Conservation (phyloP, 2,888 invertebrate genomes). For the Spatulosminthurus flaviceps region DNA sequence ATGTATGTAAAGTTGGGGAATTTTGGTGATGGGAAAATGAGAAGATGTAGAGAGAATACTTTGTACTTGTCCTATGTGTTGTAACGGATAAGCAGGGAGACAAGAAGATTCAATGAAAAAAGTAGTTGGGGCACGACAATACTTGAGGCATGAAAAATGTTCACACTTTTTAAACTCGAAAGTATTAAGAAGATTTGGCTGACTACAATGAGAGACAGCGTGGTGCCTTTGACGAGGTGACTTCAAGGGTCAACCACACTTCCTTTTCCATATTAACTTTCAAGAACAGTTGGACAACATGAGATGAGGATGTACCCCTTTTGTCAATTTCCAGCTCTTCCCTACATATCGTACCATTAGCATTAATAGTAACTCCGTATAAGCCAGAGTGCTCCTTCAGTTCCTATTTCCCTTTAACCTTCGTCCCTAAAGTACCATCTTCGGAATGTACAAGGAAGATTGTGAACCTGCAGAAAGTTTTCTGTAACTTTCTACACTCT, state of each 20-base stretch:
- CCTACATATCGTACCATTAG: too few species aligned
- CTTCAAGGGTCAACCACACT: constrained; percentile 59
- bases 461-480: constrained; percentile 24
- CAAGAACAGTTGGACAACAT: constrained; percentile 44
- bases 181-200: constrained; percentile 34
- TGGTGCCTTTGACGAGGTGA: constrained; percentile 60
- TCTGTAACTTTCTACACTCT: constrained; percentile 36
- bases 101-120: constrained; percentile 9
- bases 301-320: constrained; percentile 36
- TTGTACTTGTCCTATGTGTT: neutral
- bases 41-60: constrained; percentile 15
- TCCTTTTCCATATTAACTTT: constrained; percentile 53
- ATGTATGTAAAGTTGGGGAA: neutral
- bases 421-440: too few species aligned
- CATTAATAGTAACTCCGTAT: too few species aligned
- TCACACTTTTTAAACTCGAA: constrained; percentile 39
- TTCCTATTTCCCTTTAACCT: too few species aligned
- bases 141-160: constrained; percentile 45
- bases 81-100: neutral
- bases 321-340: neutral
- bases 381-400: too few species aligned
- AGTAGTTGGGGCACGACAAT: constrained; percentile 39
- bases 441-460: too few species aligned
- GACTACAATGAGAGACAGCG: constrained; percentile 53
- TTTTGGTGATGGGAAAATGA: neutral